A percentile compares a stretch with the other conserved stretches of the same genome.
Evolutionary conservation across 1,140 invertebrate genomes (phyloP).

Genomic region (Psix sp.): DNA sequence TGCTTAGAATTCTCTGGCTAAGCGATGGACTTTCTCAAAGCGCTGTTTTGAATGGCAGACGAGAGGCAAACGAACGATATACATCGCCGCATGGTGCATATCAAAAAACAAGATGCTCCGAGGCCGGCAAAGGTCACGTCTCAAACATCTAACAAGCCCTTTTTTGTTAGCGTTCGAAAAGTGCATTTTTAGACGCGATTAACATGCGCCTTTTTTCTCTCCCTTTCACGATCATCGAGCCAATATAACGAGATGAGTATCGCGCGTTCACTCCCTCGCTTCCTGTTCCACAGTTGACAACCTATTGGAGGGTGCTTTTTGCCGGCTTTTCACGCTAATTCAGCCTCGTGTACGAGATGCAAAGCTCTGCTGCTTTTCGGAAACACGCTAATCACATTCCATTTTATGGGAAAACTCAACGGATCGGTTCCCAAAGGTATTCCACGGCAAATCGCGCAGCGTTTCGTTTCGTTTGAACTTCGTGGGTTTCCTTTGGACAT

Average conservation of each 20-base stretch:
- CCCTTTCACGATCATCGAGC: slow-evolving; percentile 16
- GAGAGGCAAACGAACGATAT: slow-evolving; percentile 54
- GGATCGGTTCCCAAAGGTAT: slow-evolving; percentile 2
- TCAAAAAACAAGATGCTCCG: slow-evolving; percentile 44
- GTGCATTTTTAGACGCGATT: slow-evolving; percentile 50
- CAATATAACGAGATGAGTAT: slow-evolving; percentile 42
- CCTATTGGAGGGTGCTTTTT: too few species aligned
- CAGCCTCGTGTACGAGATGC: neutral
- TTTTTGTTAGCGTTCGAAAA: slow-evolving; percentile 42
- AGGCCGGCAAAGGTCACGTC: slow-evolving; percentile 43
- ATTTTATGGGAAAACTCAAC: slow-evolving; percentile 26
- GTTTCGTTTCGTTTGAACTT: slow-evolving; percentile 1
- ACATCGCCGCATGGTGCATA: slow-evolving; percentile 54
- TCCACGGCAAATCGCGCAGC: slow-evolving; percentile 3
- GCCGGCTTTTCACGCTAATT: neutral
- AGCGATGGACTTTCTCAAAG: slow-evolving; percentile 45
- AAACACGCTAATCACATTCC: slow-evolving; percentile 1
- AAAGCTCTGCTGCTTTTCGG: neutral
- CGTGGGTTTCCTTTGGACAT: too few species aligned
- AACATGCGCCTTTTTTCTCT: slow-evolving; percentile 25
- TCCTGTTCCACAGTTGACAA: too few species aligned
- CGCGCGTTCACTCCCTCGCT: slow-evolving; percentile 9
- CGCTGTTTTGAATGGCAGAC: slow-evolving; percentile 51
- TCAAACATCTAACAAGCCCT: slow-evolving; percentile 51
- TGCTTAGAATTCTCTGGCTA: slow-evolving; percentile 47